Evolutionary conservation across 2,797 vertebrate species (phyloP), one percentile per base, ranked within the genome.

Genomic region (Propithecus deckenii): DNA sequence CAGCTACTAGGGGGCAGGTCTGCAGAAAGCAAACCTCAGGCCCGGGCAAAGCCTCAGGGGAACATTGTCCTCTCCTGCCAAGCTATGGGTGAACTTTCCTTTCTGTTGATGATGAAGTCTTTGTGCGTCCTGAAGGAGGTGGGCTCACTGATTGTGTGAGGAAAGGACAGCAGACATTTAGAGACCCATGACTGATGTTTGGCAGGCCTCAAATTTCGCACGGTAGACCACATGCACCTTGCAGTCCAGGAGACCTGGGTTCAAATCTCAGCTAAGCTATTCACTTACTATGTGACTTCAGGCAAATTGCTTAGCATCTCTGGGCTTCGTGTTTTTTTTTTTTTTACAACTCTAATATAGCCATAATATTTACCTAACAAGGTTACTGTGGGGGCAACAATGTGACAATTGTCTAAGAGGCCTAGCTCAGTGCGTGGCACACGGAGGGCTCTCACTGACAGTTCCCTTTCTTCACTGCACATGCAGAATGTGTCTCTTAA

Each of bases 11-110:
- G 18, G 1, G 6, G 52, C 43, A 67, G 61, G 30, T 48, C 6
- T 23, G 6, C 17, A 23, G 90, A 43, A 80, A 90, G n/a, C 57
- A 38, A 92, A 18, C 32, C 67, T 48, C 74, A 75, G 50, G 22
- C 65, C 28, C 65, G 65, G 80, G 88, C 88, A 55, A 67, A 93
- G 85, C 18, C 86, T 32, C 81, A 43, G 76, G 9, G 7, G 87
- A 48, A 7, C 13, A 4, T 7, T 1, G 11, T 32, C 74, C 5
- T 35, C 55, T 74, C 59, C 65, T 35, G 50, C 57, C 50, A 20
- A 30, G 46, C 69, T 41, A 81, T 30, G 41, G 46, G 50, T 3
- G 86, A 32, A 38, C 0, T 84, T 69, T 48, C 30, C 46, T 52
- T 78, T 79, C 43, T 63, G 7, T 23, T 61, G 75, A 72, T 52